Evolutionary conservation across 2,113 vertebrate species (phyloP).

Genomic region (Oncorhynchus kisutch): DNA sequence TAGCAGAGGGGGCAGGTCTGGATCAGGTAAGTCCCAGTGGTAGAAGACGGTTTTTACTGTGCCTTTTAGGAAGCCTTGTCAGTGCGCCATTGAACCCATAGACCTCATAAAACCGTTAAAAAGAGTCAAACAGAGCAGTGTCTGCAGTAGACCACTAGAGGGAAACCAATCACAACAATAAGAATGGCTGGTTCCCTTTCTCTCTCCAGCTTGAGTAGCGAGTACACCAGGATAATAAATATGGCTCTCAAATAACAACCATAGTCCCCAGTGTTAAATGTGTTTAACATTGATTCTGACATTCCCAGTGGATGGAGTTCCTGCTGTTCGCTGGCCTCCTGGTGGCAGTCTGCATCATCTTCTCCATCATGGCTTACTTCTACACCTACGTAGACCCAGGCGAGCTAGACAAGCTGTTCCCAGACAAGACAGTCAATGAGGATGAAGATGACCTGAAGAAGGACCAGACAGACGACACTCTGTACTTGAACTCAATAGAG

Average conservation of each 20-base stretch:
- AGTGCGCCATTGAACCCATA: too few species aligned
- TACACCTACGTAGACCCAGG: conserved; percentile 83
- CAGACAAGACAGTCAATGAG: conserved; percentile 45
- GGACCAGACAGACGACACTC: neutral
- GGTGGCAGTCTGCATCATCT: conserved; percentile 85
- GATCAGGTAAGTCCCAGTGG: conserved; percentile 80
- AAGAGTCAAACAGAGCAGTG: neutral
- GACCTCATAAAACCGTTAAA: too few species aligned
- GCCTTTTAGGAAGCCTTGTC: too few species aligned
- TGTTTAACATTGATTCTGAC: conserved; percentile 15
- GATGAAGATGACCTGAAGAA: conserved; percentile 38
- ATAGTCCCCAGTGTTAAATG: neutral
- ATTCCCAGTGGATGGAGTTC: conserved; percentile 92
- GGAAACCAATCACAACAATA: neutral
- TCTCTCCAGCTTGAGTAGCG: too few species aligned
- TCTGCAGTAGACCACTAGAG: neutral
- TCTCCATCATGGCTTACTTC: conserved; percentile 93
- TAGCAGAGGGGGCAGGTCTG: conserved; percentile 88
- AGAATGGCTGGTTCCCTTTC: too few species aligned
- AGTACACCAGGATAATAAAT: too few species aligned
- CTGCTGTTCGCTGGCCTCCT: conserved; percentile 87
- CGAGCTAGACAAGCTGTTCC: conserved; percentile 63
- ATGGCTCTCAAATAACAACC: too few species aligned
- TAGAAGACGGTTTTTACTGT: too few species aligned
- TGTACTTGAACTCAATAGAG: neutral